Percentiles rank a stretch among this genome's conserved stretches.
These are phyloP conservation scores for Liposcelis brunnea DNA, from an alignment of 2,888 invertebrate species.

Conservation along the genomic window DNA sequence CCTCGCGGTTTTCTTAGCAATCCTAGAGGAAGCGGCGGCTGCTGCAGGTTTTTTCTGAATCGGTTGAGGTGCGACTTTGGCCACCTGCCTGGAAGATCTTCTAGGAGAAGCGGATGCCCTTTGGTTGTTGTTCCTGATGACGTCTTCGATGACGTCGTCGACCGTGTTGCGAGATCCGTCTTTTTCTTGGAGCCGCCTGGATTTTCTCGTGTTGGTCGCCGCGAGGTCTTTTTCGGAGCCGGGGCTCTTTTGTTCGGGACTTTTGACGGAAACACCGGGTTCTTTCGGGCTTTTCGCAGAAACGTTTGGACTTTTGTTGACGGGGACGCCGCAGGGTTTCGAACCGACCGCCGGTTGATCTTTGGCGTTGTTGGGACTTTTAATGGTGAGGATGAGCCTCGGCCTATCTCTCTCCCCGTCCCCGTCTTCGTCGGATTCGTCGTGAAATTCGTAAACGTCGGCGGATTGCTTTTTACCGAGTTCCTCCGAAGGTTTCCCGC, in stretches of 20 bases:
- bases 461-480: slow-evolving; percentile 41
- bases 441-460: slow-evolving; percentile 81
- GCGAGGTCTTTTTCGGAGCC: slow-evolving; percentile 19
- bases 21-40: too few relatives aligned
- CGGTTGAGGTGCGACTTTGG: slow-evolving; percentile 15
- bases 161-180: slow-evolving; percentile 51
- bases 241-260: slow-evolving; percentile 12
- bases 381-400: slow-evolving; percentile 63
- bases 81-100: slow-evolving; percentile 38
- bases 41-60: too few relatives aligned
- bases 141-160: slow-evolving; percentile 82
- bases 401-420: slow-evolving; percentile 43
- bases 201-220: slow-evolving; percentile 44
- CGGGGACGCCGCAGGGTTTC: slow-evolving; percentile 17
- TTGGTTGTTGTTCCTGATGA: slow-evolving; percentile 45
- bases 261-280: not conserved
- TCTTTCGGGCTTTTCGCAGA: not conserved
- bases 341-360: slow-evolving; percentile 27
- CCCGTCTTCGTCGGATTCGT: slow-evolving; percentile 66
- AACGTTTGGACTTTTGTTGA: not conserved
- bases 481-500: slow-evolving; percentile 20
- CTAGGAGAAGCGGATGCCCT: slow-evolving; percentile 26
- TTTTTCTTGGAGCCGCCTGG: slow-evolving; percentile 45
- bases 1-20: not conserved
- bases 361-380: slow-evolving; percentile 31